Percentiles rank a stretch among this genome's conserved stretches.
Conservation (phyloP, 2,797 vertebrate genomes). For the Psittacula echo region DNA sequence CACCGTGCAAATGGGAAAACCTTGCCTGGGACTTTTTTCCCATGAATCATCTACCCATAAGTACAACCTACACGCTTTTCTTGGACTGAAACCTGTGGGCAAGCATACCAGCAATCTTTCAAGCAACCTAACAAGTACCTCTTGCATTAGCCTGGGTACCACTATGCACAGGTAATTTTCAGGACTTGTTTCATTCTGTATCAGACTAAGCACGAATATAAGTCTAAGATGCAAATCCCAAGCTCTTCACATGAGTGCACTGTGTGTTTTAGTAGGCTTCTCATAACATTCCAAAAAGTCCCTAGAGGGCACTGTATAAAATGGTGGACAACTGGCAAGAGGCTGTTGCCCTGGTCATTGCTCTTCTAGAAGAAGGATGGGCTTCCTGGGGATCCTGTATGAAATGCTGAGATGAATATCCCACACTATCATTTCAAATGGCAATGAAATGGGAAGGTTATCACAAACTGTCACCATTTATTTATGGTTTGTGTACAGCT, state of each 20-base stretch:
- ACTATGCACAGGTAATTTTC: background rate
- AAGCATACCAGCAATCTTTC: background rate
- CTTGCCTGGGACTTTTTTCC: background rate
- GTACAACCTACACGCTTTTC: background rate
- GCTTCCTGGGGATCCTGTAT: background rate
- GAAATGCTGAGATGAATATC: background rate
- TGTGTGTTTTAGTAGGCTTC: background rate
- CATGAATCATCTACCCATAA: background rate
- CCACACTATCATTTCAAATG: background rate
- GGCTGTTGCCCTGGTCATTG: background rate
- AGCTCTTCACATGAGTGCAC: background rate
- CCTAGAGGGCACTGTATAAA: background rate
- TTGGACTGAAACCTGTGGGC: background rate
- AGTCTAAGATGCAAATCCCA: background rate
- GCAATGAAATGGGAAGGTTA: background rate
- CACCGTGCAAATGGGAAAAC: background rate
- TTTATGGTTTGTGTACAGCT: background rate
- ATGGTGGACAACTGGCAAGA: background rate
- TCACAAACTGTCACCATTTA: background rate
- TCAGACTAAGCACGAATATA: background rate
- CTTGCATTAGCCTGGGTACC: background rate
- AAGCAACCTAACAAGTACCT: background rate
- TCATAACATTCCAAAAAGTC: background rate
- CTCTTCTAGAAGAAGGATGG: background rate
- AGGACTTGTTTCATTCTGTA: background rate